Conservation (phyloP, 2,113 vertebrate genomes). For the Phalacrocorax aristotelis region DNA sequence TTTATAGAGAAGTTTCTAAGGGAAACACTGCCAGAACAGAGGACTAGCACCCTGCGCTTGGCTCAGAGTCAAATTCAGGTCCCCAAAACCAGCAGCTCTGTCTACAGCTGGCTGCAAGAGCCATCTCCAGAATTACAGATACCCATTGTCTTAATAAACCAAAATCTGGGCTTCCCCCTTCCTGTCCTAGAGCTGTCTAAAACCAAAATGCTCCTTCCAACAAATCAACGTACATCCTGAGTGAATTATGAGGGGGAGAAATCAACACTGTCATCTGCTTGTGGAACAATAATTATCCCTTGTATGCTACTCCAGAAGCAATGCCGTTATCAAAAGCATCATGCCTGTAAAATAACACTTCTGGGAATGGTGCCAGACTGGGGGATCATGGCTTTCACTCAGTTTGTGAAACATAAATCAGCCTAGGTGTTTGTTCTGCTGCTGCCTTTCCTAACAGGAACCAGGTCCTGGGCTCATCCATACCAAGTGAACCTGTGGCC, state of each 20-base stretch:
- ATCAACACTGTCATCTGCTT: conserved; percentile 3
- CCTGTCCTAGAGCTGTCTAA: neutral
- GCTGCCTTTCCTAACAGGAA: neutral
- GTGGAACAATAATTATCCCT: conserved; percentile 38
- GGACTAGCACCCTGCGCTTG: neutral
- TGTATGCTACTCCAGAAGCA: neutral
- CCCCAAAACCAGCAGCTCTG: neutral
- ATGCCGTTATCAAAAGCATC: conserved; percentile 1
- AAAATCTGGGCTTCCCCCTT: neutral
- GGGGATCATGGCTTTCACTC: neutral
- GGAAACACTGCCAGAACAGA: neutral
- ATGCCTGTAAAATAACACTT: conserved; percentile 32
- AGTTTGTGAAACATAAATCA: neutral
- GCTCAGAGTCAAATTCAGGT: neutral
- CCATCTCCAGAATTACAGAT: neutral
- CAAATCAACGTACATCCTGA: neutral
- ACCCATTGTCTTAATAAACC: neutral
- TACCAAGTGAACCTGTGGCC: no score
- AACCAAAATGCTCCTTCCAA: neutral
- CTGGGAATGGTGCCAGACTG: conserved; percentile 30
- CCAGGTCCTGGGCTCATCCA: fast-evolving
- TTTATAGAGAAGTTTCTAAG: neutral
- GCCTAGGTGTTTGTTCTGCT: neutral
- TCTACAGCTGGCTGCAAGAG: neutral
- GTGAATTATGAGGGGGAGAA: conserved; percentile 9